Evolutionary conservation across 2,797 vertebrate species (phyloP).

Genomic region (Anguilla obscura): DNA sequence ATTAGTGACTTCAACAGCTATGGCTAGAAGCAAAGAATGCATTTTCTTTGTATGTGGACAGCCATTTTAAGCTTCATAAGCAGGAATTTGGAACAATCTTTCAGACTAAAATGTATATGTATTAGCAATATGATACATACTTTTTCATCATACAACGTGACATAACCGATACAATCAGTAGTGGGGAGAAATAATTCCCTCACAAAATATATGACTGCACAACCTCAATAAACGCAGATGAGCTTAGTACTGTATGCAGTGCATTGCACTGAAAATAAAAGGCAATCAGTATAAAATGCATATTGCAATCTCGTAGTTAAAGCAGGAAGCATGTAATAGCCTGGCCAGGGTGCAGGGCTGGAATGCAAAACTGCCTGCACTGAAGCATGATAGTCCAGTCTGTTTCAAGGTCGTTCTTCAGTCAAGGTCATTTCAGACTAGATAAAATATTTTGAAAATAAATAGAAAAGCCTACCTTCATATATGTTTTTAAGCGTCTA

Average conservation of each 20-base stretch:
- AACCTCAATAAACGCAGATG: background rate
- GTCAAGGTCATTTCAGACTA: background rate
- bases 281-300: background rate
- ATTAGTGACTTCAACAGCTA: constrained; percentile 7
- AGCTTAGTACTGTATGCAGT: background rate
- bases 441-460: background rate
- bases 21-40: constrained; percentile 5
- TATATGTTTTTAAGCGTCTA: background rate
- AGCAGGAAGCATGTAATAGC: background rate
- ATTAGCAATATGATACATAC: background rate
- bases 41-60: background rate
- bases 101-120: background rate
- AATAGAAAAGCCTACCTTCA: background rate
- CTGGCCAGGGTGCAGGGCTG: constrained; percentile 4
- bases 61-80: background rate
- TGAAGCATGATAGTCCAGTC: background rate
- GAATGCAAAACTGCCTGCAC: background rate
- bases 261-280: background rate
- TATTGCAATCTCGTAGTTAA: background rate
- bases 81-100: background rate
- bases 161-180: background rate
- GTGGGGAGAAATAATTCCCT: background rate
- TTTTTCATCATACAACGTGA: background rate
- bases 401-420: background rate
- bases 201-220: background rate